A percentile compares a stretch with the other conserved stretches of the same genome.
phyloP scores from a whole-genome alignment of 2,113 vertebrate genomes.

The Chaetodon auriga region DNA sequence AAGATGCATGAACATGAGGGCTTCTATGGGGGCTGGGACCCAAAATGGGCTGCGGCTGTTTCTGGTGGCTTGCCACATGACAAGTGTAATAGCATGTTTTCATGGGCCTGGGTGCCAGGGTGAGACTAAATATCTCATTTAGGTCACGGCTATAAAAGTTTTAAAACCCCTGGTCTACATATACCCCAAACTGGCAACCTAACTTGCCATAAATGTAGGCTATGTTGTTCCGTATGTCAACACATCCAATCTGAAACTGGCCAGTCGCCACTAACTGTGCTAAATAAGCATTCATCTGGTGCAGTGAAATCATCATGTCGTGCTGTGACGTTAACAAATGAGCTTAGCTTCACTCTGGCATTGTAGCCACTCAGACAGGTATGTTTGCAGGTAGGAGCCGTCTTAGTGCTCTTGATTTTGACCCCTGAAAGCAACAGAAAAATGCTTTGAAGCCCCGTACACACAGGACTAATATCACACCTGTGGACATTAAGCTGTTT shows the following conservation, averaged over 20 bases:
- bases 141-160: slow-evolving; percentile 77
- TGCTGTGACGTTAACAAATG: slow-evolving; percentile 28
- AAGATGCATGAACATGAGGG: slow-evolving; percentile 46
- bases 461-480: slow-evolving; percentile 33
- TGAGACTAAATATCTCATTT: slow-evolving; percentile 79
- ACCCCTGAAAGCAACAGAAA: slow-evolving; percentile 33
- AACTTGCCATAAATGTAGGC: slow-evolving; percentile 69
- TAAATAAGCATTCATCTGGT: slow-evolving; percentile 45
- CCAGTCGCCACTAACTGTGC: slow-evolving; percentile 48
- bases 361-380: slow-evolving; percentile 15
- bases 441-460: slow-evolving; percentile 48
- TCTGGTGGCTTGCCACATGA: slow-evolving; percentile 71
- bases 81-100: slow-evolving; percentile 76
- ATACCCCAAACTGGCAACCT: slow-evolving; percentile 68
- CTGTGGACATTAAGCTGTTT: slow-evolving; percentile 19
- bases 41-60: slow-evolving; percentile 68
- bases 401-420: slow-evolving; percentile 2
- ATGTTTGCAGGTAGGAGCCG: slow-evolving; percentile 23
- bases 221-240: slow-evolving; percentile 70
- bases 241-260: slow-evolving; percentile 63
- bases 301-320: slow-evolving; percentile 50
- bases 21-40: slow-evolving; percentile 54
- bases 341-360: slow-evolving; percentile 21
- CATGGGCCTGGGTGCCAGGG: slow-evolving; percentile 63
- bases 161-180: slow-evolving; percentile 66